Conservation (phyloP, 2,113 vertebrate genomes). For the Syngnathus scovelli region DNA sequence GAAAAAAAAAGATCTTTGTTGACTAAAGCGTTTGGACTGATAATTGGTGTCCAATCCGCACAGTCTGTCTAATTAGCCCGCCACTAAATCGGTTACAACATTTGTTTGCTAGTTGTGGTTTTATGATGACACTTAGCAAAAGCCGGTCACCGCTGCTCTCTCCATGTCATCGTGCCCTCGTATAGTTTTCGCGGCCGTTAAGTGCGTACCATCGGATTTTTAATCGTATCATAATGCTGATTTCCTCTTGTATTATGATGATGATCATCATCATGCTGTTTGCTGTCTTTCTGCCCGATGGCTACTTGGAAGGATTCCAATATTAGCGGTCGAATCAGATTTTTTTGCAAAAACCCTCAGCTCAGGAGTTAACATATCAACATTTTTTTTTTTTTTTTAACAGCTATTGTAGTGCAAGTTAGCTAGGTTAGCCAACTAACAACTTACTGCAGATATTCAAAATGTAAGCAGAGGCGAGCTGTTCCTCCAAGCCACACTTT, state of each 20-base stretch:
- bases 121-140: neutral
- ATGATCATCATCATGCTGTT: too few species aligned
- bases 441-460: too few species aligned
- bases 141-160: neutral
- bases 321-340: too few species aligned
- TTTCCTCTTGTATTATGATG: too few species aligned
- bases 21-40: neutral
- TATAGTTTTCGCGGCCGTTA: neutral
- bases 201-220: neutral
- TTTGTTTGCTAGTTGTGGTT: neutral
- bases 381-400: too few species aligned
- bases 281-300: too few species aligned
- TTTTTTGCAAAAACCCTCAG: too few species aligned
- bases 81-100: neutral
- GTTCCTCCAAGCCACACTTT: slow-evolving; percentile 53
- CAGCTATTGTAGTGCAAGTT: too few species aligned
- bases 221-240: neutral
- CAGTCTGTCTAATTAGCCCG: neutral
- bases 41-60: neutral
- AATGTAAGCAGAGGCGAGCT: slow-evolving; percentile 44
- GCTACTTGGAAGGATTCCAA: too few species aligned
- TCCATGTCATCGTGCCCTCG: neutral
- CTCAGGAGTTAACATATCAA: too few species aligned
- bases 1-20: neutral
- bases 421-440: too few species aligned